Conservation (phyloP, 2,888 invertebrate genomes). For the Aelia acuminata region DNA sequence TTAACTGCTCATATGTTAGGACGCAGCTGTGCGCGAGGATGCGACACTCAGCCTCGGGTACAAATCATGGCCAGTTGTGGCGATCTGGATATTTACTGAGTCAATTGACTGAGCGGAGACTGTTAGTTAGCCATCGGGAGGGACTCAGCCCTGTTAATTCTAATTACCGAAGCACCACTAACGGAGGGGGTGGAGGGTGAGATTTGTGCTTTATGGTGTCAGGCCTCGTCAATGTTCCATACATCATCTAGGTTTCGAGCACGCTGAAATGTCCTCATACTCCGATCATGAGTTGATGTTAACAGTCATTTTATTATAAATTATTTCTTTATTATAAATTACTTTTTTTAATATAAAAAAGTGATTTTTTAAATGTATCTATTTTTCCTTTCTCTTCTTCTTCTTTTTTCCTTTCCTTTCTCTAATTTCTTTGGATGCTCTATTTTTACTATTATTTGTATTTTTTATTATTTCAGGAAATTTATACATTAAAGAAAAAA, state of each 20-base stretch:
- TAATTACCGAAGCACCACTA: neutral
- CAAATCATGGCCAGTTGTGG: neutral
- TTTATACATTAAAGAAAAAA: no score
- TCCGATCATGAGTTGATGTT: neutral
- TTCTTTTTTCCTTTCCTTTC: no score
- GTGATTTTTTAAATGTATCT: no score
- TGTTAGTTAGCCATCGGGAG: neutral
- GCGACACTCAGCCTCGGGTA: neutral
- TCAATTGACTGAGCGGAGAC: neutral
- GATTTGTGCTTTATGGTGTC: neutral
- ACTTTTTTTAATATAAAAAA: no score
- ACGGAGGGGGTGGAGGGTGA: no score
- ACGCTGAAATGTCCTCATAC: neutral
- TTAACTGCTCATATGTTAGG: neutral
- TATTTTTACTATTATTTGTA: no score
- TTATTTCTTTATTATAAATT: no score
- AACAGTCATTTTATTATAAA: neutral
- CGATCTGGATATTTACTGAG: neutral
- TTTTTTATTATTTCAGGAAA: no score
- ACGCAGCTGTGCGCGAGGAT: neutral
- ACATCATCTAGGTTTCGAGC: neutral
- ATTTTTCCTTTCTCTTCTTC: no score
- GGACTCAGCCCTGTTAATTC: neutral
- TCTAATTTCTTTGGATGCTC: no score
- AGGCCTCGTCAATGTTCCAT: neutral